Conservation (phyloP, 1,140 invertebrate genomes). For the Hyphantria cunea region DNA sequence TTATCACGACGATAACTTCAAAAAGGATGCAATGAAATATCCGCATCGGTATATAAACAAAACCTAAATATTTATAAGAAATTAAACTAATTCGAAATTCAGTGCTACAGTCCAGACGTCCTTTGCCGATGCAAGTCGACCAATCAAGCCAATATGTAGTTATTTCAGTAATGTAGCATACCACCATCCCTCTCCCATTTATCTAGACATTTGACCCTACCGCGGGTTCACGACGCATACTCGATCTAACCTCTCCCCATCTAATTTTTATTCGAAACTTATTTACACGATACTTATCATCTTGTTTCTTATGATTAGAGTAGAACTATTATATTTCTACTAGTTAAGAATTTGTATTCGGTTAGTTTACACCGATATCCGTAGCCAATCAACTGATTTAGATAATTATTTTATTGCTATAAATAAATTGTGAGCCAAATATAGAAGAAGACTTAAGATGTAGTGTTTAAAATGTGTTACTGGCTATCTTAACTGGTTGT, state of each 20-base stretch:
- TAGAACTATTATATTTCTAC: constrained; percentile 6
- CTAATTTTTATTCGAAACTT: constrained; percentile 6
- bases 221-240: not conserved
- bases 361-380: constrained; percentile 17
- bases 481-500: constrained; percentile 23
- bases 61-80: constrained; percentile 23
- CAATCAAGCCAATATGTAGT: constrained; percentile 29
- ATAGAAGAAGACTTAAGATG: not conserved
- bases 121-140: constrained; percentile 5
- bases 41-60: not conserved
- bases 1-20: no score
- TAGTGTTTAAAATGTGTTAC: constrained; percentile 15
- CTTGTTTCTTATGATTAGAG: constrained; percentile 5
- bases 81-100: constrained; percentile 17
- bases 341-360: constrained; percentile 4
- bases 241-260: not conserved
- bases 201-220: constrained; percentile 21
- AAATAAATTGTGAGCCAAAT: constrained; percentile 13
- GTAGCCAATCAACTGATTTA: constrained; percentile 28
- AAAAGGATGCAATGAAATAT: no score
- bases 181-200: constrained; percentile 9
- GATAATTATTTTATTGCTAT: constrained; percentile 26
- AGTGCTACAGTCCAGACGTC: constrained; percentile 6
- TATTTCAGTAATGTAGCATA: constrained; percentile 25
- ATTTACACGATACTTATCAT: constrained; percentile 20